A percentile compares a stretch with the other conserved stretches of the same genome.
These are phyloP conservation scores for Circaetus cinerascens DNA, from an alignment of 2,113 vertebrate genomes.

Conservation along the genomic window DNA sequence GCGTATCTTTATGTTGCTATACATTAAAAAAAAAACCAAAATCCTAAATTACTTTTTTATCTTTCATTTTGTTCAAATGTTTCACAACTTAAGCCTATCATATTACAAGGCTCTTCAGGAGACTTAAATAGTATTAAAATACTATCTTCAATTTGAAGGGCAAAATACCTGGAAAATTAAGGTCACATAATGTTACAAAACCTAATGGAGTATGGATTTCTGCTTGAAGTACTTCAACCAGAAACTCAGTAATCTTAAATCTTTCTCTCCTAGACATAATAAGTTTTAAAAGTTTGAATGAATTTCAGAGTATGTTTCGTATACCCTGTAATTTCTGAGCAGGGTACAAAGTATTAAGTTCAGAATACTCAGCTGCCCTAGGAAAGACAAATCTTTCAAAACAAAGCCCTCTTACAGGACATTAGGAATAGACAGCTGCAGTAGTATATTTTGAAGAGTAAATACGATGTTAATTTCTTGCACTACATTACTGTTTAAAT, in stretches of 20 bases:
- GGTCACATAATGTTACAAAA: conserved; percentile 68
- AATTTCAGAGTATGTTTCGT: conserved; percentile 56
- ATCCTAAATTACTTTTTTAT: conserved; percentile 49
- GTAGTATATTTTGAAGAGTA: background rate
- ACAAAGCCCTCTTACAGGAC: background rate
- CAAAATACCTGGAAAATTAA: conserved; percentile 79
- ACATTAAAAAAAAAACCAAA: background rate
- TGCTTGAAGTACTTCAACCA: conserved; percentile 68
- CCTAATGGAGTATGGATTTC: conserved; percentile 75
- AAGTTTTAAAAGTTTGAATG: conserved; percentile 68
- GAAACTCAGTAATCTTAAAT: conserved; percentile 71
- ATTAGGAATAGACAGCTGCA: conserved; percentile 21
- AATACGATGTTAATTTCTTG: background rate
- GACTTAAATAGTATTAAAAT: conserved; percentile 72
- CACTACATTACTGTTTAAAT: background rate
- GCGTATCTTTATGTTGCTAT: background rate
- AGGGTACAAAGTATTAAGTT: conserved; percentile 17
- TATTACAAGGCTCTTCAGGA: conserved; percentile 58
- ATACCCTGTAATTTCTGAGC: conserved; percentile 51
- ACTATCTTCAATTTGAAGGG: conserved; percentile 71
- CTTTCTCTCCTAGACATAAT: conserved; percentile 60
- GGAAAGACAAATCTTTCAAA: conserved; percentile 26
- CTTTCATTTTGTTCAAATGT: conserved; percentile 63
- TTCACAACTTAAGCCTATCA: conserved; percentile 55
- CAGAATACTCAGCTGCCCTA: background rate